Evolutionary conservation across 2,797 vertebrate genomes (phyloP).

Genomic region (Lophotriccus pileatus): DNA sequence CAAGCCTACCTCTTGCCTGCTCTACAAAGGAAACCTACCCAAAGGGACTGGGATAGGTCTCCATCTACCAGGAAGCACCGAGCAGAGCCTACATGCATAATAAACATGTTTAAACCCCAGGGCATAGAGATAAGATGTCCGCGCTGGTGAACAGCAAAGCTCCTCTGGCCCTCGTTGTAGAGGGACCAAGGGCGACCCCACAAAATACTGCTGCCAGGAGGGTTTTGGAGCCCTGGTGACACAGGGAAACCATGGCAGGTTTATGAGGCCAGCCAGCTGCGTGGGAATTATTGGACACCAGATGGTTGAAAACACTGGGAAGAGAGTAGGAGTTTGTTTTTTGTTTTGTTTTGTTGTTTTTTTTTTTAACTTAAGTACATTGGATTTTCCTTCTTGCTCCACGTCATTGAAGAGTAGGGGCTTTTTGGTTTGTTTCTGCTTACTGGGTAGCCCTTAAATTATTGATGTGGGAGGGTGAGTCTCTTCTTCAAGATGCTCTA

Average conservation of each 20-base stretch:
- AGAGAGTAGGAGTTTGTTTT: neutral
- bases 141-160: neutral
- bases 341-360: neutral
- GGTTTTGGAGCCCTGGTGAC: neutral
- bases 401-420: neutral
- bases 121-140: fast-evolving
- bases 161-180: neutral
- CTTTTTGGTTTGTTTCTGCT: neutral
- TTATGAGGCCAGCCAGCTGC: neutral
- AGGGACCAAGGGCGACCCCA: neutral
- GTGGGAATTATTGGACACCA: neutral
- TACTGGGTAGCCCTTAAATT: neutral
- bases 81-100: neutral
- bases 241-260: neutral
- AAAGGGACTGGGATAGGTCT: neutral
- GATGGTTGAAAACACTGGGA: neutral
- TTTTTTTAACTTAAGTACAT: neutral
- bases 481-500: neutral
- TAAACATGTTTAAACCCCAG: neutral
- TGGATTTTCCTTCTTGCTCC: neutral
- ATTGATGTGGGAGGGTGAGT: neutral
- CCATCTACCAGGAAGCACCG: neutral
- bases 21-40: constrained; percentile 51
- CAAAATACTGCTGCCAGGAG: neutral
- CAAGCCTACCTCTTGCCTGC: constrained; percentile 61